Evolutionary conservation across 2,113 vertebrate species (phyloP).

Genomic region (Lasiurus cinereus): DNA sequence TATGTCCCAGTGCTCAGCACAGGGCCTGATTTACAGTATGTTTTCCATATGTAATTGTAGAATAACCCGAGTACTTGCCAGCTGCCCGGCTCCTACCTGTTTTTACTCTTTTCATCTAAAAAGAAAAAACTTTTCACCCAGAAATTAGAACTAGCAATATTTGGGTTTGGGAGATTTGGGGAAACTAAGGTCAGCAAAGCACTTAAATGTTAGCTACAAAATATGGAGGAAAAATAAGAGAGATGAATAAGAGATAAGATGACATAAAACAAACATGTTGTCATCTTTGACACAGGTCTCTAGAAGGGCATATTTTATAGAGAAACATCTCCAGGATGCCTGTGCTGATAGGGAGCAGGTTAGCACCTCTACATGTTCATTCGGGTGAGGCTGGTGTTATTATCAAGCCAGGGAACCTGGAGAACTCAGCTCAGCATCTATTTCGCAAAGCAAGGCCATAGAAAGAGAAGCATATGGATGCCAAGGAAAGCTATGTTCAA

Average conservation of each 20-base stretch:
- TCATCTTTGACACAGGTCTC: not conserved
- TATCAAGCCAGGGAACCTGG: not conserved
- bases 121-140: not conserved
- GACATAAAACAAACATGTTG: not conserved
- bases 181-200: not conserved
- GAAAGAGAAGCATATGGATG: not conserved
- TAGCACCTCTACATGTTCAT: not conserved
- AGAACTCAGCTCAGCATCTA: not conserved
- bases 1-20: too few relatives aligned
- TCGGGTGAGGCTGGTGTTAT: not conserved
- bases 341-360: not conserved
- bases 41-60: not conserved
- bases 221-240: not conserved
- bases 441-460: not conserved
- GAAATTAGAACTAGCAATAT: not conserved
- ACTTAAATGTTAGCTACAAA: not conserved
- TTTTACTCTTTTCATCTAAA: not conserved
- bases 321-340: not conserved
- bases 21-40: not conserved
- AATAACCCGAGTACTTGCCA: not conserved
- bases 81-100: not conserved
- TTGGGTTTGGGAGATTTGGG: not conserved
- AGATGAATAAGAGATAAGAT: not conserved
- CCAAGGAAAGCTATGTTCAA: fast-evolving
- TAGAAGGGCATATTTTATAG: not conserved